Evolutionary conservation across 2,113 vertebrate species (phyloP).

Genomic region (Panthera leo): DNA sequence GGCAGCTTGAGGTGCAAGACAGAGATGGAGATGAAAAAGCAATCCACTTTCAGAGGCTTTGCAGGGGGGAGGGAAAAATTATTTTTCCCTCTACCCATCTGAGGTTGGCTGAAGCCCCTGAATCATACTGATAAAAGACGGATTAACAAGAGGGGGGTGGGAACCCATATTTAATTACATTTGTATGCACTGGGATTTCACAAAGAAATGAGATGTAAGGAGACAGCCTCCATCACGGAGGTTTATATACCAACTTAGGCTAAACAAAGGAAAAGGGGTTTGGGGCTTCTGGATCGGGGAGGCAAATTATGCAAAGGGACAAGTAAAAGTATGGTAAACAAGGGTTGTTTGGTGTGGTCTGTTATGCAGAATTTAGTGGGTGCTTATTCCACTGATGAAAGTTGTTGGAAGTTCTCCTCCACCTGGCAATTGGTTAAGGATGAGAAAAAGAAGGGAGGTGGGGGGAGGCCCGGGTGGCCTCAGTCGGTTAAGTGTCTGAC

Average conservation of each 20-base stretch:
- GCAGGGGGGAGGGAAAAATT: not conserved
- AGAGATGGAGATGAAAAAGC: not conserved
- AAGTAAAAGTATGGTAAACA: not conserved
- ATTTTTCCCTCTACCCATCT: not conserved
- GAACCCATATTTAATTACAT: not conserved
- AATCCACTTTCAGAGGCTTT: not conserved
- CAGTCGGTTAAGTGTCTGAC: too few relatives aligned
- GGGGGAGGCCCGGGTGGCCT: too few relatives aligned
- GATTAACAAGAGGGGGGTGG: not conserved
- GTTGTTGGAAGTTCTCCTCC: not conserved
- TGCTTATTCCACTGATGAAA: not conserved
- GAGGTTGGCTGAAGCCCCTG: not conserved
- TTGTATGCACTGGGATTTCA: not conserved
- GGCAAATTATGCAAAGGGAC: not conserved
- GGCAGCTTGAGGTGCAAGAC: not conserved
- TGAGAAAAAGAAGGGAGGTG: not conserved
- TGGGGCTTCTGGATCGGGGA: not conserved
- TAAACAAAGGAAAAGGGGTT: too few relatives aligned
- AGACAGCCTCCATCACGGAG: not conserved
- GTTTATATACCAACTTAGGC: too few relatives aligned
- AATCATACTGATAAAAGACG: not conserved
- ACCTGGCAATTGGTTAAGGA: not conserved
- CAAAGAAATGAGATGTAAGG: not conserved
- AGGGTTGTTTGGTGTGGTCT: not conserved
- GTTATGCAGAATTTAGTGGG: not conserved